Evolutionary conservation across 2,113 vertebrate genomes (phyloP), one percentile per base, ranked within the genome.

Genomic region (Percina caprodes): DNA sequence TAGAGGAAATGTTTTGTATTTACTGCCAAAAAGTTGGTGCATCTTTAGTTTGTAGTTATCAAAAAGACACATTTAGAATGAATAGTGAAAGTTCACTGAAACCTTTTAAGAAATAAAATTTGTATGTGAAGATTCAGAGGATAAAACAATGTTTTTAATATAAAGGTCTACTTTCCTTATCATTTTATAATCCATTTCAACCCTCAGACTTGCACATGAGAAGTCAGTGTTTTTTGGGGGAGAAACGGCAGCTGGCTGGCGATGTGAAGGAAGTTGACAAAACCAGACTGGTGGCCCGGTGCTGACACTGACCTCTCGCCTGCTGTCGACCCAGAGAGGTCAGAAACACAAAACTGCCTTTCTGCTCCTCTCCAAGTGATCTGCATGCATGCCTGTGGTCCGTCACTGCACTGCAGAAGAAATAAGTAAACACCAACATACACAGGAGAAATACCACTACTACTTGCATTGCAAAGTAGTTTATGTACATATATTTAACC

Each of bases 201-300:
- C 15, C 45, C 23, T 30, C 42, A 85, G 59, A 63, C 13, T 30
- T 59, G 60, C 26, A 45, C 69, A 60, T 54, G 33, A 84, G 62
- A 16, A 21, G 79, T 56, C 74, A 61, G 67, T 56, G 74, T 86
- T 49, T 30, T 11, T n/a, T n/a, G n/a, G n/a, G 56, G 80, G 70
- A 79, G 70, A 63, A 54, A 74, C 85, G 77, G 89, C 95, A 94
- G 94, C 95, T 94, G 94, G 80, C 84, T 24, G 90, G 69, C 65
- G 84, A 65, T 2, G 67, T 46, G 85, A 56, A 88, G 83, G 90
- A 94, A 93, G 88, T 74, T 62, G 88, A 91, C 80, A 76, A 84
- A 83, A 82, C 84, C 68, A 89, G 89, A 88, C 89, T 69, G 69
- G 79, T 91, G 93, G 84, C 93, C 92, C 33, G 74, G 68, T 49